Base-by-base conservation (phyloP, 2,888 invertebrate species). In the Podotricha telesiphe region DNA sequence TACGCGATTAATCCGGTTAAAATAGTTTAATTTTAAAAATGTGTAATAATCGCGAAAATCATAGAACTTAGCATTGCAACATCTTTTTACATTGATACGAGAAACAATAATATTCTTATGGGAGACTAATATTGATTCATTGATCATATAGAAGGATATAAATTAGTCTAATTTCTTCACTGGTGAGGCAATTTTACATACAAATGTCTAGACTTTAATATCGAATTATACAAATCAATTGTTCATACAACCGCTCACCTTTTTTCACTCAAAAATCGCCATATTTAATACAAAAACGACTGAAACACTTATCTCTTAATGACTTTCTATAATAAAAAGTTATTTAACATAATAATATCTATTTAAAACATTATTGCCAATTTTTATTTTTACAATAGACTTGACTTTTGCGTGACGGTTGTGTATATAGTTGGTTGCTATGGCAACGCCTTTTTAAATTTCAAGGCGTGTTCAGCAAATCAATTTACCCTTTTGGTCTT, bases 381-480 rank as follows among this genome's bases (percentile, higher is more conserved):
- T 13, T 2, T 58, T n/a, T n/a, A 4, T 45, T 10, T 45, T 59
- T 17, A 42, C 4, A 59, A 22, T 45, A 13, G 22, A 10, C n/a
- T 3, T 42, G 58, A 59, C 59, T 10, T 4, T 59, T 22, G 15
- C 8, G 22, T 59, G 45, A 45, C 59, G 45, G 8, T n/a, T 19
- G 62, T 62, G 62, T 62, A 28, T 37, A 19, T 48, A 48, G 13
- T 11, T 34, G 47, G 62, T 62, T 62, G 34, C 62, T 17, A 62
- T 37, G 48, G 17, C 47, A 45, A 48, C 62, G 28, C 42, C 22
- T 22, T 59, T 22, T 22, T 59, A 11, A 11, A n/a, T 42, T n/a
- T 51, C 28, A 17, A 34, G 17, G 34, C 55, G 17, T 55, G 15
- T 42, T 42, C 13, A 13, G 13, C 42, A 42, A 13, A 42, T 42